Base-by-base conservation (phyloP, 2,797 vertebrate genomes). In the Sciurus carolinensis region DNA sequence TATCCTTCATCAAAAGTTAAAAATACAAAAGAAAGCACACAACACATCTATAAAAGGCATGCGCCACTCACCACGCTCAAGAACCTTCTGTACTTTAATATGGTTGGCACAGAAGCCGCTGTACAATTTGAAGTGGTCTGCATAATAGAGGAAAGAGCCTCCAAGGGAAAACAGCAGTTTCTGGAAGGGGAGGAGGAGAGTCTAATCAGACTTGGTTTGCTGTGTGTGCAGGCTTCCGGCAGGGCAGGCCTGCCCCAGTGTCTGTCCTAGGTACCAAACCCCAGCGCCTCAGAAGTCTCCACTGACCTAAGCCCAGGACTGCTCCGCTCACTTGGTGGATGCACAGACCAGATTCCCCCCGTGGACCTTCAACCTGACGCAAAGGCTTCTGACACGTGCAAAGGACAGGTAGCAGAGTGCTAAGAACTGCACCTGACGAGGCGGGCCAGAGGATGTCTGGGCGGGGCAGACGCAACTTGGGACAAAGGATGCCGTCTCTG, bases 91-190 rank as follows among this genome's bases (percentile, higher is more conserved):
- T 95, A 99, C 99, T 98, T 99, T 99, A 98, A 99, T 99, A 98
- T 99, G 99, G 97, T 99, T 99, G 83, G 99, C 99, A 76, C 99
- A 99, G 98, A 99, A 99, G 87, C 99, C 99, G 22, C 99, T 99
- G 98, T 99, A 99, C 76, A 99, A 99, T 97, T 99, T 99, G 98
- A 99, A 99, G 98, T 99, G 99, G 98, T 99, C 99, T 3, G 99
- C 99, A 0, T 99, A 99, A 98, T 99, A 99, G 50, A 99, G 99
- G 97, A 99, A 99, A 1, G 99, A 99, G n/a, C 99, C 99, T 95
- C 99, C 99, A 0, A 99, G 99, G 79, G 99, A 99, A 98, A 99
- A 99, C 52, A 99, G 98, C 95, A 99, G 96, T 98, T 99, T 99
- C 99, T 99, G 98, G 98, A 98, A 98, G 28, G 73, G 26, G 42